Evolutionary conservation across 2,113 vertebrate species (phyloP), one percentile per base, ranked within the genome.

Genomic region (Halichoerus grypus): DNA sequence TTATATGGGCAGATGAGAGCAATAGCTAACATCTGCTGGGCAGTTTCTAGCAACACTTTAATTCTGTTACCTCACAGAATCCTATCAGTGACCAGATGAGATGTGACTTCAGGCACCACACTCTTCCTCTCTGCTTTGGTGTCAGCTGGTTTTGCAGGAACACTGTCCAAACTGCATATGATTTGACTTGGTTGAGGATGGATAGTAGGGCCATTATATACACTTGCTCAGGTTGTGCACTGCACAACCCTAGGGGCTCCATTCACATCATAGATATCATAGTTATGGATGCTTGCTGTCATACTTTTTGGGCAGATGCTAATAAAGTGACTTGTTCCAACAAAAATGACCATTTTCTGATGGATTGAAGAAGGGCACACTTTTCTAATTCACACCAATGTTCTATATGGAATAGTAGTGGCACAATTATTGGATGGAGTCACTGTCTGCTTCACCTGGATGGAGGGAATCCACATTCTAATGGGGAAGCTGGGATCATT

Each of bases 11-110:
- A 0, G 14, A 31, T 26, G 72, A 39, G 42, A 19, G 76, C 19
- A 22, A 8, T 31, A 57, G 7, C 65, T 51, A 13, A n/a, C 5
- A 63, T n/a, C 4, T 82, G 92, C 13, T 4, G 19, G 79, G 81
- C 21, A 26, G 42, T 31, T 51, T 86, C 63, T 53, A 90, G 59
- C n/a, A 59, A 10, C 51, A 28, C 22, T 84, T 53, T 16, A 18
- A 22, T 46, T 53, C 42, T 4, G 0, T 21, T 15, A 24, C 53
- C 22, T 72, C 0, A 2, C 11, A 9, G 46, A 21, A 31, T 65
- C 24, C 36, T 59, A 31, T 18, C 15, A 24, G 1, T 10, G 46
- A 42, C 11, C 1, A 0, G 4, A 0, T 1, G 80, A 61, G 36
- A 11, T 51, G 7, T 21, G 31, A 8, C 53, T 42, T 51, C 2